Evolutionary conservation across 2,113 vertebrate genomes (phyloP).

Genomic region (Callopanchax toddi): DNA sequence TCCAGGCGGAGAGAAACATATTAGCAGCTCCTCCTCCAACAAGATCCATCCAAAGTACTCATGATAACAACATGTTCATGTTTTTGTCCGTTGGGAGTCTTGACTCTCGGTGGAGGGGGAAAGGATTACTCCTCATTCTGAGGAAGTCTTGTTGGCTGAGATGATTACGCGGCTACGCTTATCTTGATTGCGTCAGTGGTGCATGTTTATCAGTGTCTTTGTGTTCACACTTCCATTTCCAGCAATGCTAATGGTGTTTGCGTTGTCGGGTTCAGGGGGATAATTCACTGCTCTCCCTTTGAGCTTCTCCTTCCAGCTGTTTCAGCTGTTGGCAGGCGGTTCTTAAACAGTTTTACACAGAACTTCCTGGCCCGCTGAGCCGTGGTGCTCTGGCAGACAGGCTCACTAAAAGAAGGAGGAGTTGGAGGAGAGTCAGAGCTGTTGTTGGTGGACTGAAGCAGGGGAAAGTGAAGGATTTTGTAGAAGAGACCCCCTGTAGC

Average conservation of each 20-base stretch:
- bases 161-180: conserved; percentile 15
- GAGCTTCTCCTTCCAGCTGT: conserved; percentile 61
- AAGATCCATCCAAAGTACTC: conserved; percentile 31
- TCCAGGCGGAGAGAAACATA: conserved; percentile 27
- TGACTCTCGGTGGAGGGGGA: conserved; percentile 1
- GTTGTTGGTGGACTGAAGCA: conserved; percentile 40
- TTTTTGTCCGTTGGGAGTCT: conserved; percentile 49
- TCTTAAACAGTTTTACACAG: conserved; percentile 42
- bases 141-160: conserved; percentile 16
- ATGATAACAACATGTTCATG: conserved; percentile 56
- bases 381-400: conserved; percentile 38
- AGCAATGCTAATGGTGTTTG: conserved; percentile 37
- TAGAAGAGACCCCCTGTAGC: conserved; percentile 63
- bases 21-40: conserved; percentile 48
- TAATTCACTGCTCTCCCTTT: conserved; percentile 55
- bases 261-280: conserved; percentile 48
- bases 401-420: conserved; percentile 24
- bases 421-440: conserved; percentile 39
- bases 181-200: conserved; percentile 17
- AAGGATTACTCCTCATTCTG: conserved; percentile 26
- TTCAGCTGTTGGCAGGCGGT: conserved; percentile 38
- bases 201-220: conserved; percentile 28
- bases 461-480: conserved; percentile 38
- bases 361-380: conserved; percentile 38
- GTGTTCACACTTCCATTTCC: conserved; percentile 20